These are phyloP conservation scores for Oreamnos americanus DNA, from an alignment of 2,113 vertebrate genomes.

Conservation along the genomic window DNA sequence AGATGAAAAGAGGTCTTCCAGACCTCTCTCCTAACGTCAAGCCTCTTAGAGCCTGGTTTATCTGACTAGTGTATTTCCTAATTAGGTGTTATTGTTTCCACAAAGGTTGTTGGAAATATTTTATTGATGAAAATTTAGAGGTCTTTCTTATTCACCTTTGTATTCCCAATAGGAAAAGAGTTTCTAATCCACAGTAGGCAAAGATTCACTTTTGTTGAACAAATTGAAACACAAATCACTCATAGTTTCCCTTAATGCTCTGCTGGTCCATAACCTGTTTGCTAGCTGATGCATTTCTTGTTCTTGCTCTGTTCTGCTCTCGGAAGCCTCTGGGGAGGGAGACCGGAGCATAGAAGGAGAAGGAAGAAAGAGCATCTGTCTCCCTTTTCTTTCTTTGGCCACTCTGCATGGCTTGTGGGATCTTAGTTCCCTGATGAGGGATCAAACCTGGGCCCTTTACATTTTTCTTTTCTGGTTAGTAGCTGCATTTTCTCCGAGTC, in stretches of 20 bases:
- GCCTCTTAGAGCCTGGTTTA: neutral
- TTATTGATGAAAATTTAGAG: neutral
- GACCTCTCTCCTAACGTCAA: neutral
- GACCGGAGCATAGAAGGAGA: neutral
- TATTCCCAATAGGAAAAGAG: neutral
- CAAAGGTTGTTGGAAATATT: neutral
- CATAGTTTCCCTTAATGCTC: neutral
- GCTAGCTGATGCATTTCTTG: neutral
- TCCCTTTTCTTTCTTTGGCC: neutral
- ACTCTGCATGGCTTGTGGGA: neutral
- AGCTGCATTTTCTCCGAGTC: neutral
- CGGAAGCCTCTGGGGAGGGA: neutral
- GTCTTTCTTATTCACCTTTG: neutral
- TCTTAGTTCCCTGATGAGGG: neutral
- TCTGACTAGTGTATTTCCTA: neutral
- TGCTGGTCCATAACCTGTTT: neutral
- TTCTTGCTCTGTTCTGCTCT: neutral
- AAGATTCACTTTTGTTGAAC: neutral
- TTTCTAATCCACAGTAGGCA: neutral
- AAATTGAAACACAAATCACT: neutral
- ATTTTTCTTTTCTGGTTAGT: neutral
- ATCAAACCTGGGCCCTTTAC: neutral
- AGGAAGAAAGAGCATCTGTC: neutral
- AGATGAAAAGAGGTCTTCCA: neutral
- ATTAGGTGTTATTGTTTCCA: neutral